These are phyloP conservation scores for Pseudopleuronectes americanus DNA, from an alignment of 2,797 vertebrate species.

Conservation along the genomic window DNA sequence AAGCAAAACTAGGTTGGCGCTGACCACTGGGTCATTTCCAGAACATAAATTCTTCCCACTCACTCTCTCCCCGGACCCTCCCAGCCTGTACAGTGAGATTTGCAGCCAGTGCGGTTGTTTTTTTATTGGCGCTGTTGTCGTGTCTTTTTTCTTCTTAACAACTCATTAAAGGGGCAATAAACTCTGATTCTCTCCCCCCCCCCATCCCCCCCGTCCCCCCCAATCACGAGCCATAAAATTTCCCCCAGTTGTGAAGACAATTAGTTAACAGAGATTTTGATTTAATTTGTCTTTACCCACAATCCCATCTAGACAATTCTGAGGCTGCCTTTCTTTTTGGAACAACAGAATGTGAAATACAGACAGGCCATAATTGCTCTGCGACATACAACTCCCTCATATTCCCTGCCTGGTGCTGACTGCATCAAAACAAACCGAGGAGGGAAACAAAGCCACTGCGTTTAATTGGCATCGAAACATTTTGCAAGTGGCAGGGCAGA, in stretches of 20 bases:
- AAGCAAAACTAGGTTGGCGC: conserved; percentile 55
- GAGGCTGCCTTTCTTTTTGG: conserved; percentile 20
- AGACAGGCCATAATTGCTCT: conserved; percentile 55
- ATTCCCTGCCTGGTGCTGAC: conserved; percentile 26
- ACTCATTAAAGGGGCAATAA: conserved; percentile 68
- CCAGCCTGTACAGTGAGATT: conserved; percentile 42
- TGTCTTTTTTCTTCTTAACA: conserved; percentile 33
- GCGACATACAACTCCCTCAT: conserved; percentile 18
- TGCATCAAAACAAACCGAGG: conserved; percentile 38
- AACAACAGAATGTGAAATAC: conserved; percentile 39
- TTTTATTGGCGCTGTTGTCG: not conserved
- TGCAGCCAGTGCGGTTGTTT: conserved; percentile 33
- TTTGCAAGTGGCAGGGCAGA: conserved; percentile 16
- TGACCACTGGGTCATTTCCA: conserved; percentile 65
- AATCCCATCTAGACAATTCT: conserved; percentile 31
- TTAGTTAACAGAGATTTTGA: conserved; percentile 49
- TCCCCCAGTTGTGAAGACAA: conserved; percentile 26
- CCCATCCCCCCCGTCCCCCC: too few relatives aligned
- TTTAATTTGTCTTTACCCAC: conserved; percentile 49
- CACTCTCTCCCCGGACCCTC: conserved; percentile 45
- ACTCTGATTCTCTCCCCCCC: too few relatives aligned
- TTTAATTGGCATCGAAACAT: conserved; percentile 49
- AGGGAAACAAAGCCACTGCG: conserved; percentile 17
- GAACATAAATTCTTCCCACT: conserved; percentile 65
- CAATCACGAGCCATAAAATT: conserved; percentile 42